Evolutionary conservation across 2,888 invertebrate genomes (phyloP).

Genomic region (Brenthis ino): DNA sequence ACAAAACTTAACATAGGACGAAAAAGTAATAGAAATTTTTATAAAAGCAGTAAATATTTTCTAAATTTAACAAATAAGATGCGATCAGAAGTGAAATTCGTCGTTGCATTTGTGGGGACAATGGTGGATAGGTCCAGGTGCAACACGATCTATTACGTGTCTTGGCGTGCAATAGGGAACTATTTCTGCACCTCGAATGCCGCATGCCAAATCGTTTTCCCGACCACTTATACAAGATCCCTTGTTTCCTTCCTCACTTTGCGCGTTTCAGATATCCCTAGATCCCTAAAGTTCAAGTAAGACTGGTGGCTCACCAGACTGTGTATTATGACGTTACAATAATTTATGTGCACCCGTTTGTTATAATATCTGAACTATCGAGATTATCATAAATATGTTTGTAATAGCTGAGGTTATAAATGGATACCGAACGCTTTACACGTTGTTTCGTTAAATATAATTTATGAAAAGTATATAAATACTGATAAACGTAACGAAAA

Average conservation of each 20-base stretch:
- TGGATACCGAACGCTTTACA: conserved; percentile 9
- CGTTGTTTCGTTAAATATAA: conserved; percentile 4
- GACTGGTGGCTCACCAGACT: conserved; percentile 39
- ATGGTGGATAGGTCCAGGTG: conserved; percentile 54
- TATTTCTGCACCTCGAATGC: conserved; percentile 69
- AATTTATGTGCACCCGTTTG: conserved; percentile 36
- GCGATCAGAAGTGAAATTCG: conserved; percentile 23
- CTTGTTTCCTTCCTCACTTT: conserved; percentile 29
- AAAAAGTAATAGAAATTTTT: too few species aligned
- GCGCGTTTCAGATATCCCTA: conserved; percentile 28
- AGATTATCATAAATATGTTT: conserved; percentile 32
- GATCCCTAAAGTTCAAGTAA: conserved; percentile 31
- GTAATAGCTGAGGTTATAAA: conserved; percentile 20
- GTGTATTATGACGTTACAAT: conserved; percentile 39
- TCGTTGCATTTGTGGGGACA: conserved; percentile 29
- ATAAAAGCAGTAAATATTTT: not conserved
- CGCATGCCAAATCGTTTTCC: conserved; percentile 58
- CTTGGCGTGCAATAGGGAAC: conserved; percentile 60
- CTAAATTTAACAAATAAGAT: conserved; percentile 17
- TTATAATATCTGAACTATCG: conserved; percentile 35
- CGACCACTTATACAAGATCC: conserved; percentile 40
- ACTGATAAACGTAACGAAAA: not conserved
- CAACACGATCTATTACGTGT: conserved; percentile 51
- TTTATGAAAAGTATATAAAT: not conserved
- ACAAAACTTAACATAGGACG: too few species aligned